Conservation (phyloP, 2,888 invertebrate species). For the Lepidochitona cinerea region DNA sequence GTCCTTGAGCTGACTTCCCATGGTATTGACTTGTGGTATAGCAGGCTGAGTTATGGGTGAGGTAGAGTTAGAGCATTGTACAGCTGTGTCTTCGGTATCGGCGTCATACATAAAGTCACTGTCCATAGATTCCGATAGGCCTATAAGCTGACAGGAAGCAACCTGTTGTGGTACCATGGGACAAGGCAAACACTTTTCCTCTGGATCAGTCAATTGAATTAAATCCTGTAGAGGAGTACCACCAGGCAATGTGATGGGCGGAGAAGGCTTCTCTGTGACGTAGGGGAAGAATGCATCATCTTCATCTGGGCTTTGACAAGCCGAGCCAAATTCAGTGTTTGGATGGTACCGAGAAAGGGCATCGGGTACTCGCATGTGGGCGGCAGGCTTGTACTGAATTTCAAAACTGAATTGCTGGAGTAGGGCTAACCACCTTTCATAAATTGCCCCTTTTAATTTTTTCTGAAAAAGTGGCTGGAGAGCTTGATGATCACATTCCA, state of each 20-base stretch:
- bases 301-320: not conserved
- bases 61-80: too few species aligned
- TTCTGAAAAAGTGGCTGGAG: conserved; percentile 4
- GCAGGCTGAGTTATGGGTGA: too few species aligned
- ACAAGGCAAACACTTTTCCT: not conserved
- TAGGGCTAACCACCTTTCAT: not conserved
- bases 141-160: not conserved
- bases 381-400: not conserved
- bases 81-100: not conserved
- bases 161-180: not conserved
- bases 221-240: not conserved
- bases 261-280: not conserved
- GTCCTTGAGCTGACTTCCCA: too few species aligned
- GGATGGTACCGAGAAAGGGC: not conserved
- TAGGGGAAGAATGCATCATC: conserved; percentile 8
- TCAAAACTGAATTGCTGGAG: conserved; percentile 4
- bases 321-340: not conserved
- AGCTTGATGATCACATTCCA: conserved; percentile 9
- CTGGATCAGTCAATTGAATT: not conserved
- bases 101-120: conserved; percentile 4
- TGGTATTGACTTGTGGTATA: too few species aligned
- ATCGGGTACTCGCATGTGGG: not conserved
- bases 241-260: not conserved
- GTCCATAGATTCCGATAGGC: not conserved
- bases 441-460: not conserved